These are phyloP conservation scores for Borostomias antarcticus DNA, from an alignment of 2,797 vertebrate genomes.

Conservation along the genomic window DNA sequence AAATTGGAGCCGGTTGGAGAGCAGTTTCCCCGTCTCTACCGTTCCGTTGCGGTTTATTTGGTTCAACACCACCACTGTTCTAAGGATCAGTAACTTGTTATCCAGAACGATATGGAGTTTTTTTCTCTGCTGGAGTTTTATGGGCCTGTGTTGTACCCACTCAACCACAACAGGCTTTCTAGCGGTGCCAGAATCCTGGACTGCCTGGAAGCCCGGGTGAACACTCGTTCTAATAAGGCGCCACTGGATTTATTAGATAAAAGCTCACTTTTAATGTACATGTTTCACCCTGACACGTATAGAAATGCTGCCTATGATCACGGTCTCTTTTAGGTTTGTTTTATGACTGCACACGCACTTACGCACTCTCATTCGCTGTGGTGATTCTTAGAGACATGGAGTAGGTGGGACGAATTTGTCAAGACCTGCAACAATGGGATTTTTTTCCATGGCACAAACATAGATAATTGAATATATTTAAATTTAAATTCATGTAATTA, in stretches of 20 bases:
- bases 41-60: conserved; percentile 21
- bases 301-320: conserved; percentile 23
- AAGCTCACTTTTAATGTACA: conserved; percentile 48
- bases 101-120: conserved; percentile 39
- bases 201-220: conserved; percentile 42
- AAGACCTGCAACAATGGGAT: background rate
- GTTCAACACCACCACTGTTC: conserved; percentile 12
- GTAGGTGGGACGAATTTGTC: conserved; percentile 38
- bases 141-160: conserved; percentile 19
- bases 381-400: conserved; percentile 32
- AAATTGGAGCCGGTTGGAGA: conserved; percentile 12
- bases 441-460: no score
- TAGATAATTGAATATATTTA: no score
- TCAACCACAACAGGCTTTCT: conserved; percentile 33
- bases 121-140: conserved; percentile 36
- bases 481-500: no score
- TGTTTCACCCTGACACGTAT: conserved; percentile 48
- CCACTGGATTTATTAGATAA: conserved; percentile 57
- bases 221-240: conserved; percentile 54
- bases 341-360: conserved; percentile 33
- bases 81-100: conserved; percentile 27
- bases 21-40: conserved; percentile 5
- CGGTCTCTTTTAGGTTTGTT: conserved; percentile 34
- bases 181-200: conserved; percentile 43
- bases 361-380: conserved; percentile 25